Evolutionary conservation across 2,113 vertebrate genomes (phyloP), one percentile per base, ranked within the genome.

Genomic region (Heptranchias perlo): DNA sequence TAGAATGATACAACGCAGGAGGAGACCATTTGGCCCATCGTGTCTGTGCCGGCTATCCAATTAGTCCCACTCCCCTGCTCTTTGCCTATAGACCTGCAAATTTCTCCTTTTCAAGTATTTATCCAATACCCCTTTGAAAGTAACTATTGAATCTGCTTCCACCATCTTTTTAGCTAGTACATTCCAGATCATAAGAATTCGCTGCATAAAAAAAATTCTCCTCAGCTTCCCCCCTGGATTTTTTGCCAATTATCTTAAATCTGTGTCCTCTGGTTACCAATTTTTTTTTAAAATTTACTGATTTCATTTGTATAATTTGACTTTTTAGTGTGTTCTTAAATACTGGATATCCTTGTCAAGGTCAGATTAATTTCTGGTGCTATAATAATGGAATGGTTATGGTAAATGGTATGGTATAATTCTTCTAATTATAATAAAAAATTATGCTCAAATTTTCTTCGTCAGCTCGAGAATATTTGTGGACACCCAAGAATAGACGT

Each of bases 401-500:
- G 13, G 44, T 62, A 54, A 89, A 52, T 94, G 52, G 7, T n/a
- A 7, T 89, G 13, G 8, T 67, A 61, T 52, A 31, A 25, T 96
- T 61, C 62, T 47, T 86, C 31, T 94, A 18, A 94, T 65, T 94
- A 13, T 65, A 94, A 64, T 64, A 67, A 94, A 67, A 21, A 96
- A 78, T 84, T 89, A 28, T 89, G 86, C 14, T 95, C 65, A 69
- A 0, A 52, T 95, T 28, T 96, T 96, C 95, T 97, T 97, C 97
- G 89, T 73, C 97, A 99, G 99, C 98, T 97, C 98, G 98, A 97
- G 98, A 98, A 97, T 98, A 98, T 97, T 97, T 98, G 78, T 99
- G 99, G 99, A 98, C 98, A 92, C 98, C 98, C 97, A 99, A 97
- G 98, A 99, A 98, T 97, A 98, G 97, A 96, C 97, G 99, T 82